Evolutionary conservation across 1,140 invertebrate genomes (phyloP).

Genomic region (Drosophila sp.): DNA sequence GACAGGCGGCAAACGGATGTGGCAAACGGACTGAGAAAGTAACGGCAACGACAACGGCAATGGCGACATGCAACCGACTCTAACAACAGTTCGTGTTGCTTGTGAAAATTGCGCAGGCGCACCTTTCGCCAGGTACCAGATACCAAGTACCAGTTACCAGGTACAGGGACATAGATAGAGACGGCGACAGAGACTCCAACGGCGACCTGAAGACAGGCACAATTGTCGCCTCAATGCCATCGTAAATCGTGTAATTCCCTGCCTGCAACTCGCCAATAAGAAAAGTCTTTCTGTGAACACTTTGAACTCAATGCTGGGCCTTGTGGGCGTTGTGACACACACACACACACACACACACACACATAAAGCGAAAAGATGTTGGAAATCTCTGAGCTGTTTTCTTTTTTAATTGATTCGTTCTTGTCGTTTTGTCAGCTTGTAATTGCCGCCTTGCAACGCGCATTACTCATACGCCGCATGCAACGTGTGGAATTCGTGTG

Average conservation of each 20-base stretch:
- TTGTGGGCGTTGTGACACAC: constrained; percentile 60
- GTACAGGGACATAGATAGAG: constrained; percentile 12
- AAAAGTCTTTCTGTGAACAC: constrained; percentile 60
- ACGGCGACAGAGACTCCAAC: neutral
- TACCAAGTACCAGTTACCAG: constrained; percentile 3
- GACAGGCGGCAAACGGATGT: constrained; percentile 74
- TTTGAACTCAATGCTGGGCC: constrained; percentile 69
- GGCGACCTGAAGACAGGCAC: constrained; percentile 30
- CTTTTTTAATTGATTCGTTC: constrained; percentile 78
- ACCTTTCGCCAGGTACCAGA: constrained; percentile 66
- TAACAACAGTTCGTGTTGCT: constrained; percentile 64
- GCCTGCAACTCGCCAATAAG: constrained; percentile 21
- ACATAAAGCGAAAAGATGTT: constrained; percentile 24
- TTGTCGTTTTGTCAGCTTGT: constrained; percentile 48
- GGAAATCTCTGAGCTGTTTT: constrained; percentile 25
- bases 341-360: neutral
- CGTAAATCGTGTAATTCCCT: constrained; percentile 75
- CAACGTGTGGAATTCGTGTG: constrained; percentile 59
- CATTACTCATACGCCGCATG: constrained; percentile 75
- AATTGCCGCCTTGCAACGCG: constrained; percentile 52
- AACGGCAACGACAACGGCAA: constrained; percentile 58
- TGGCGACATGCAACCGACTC: constrained; percentile 28
- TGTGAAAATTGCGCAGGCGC: constrained; percentile 73
- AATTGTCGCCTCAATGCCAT: constrained; percentile 76
- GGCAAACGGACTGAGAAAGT: constrained; percentile 65